Percentiles rank a stretch among this genome's conserved stretches.
These are phyloP conservation scores for Sparidentex hasta DNA, from an alignment of 2,797 vertebrate genomes.

Conservation along the genomic window DNA sequence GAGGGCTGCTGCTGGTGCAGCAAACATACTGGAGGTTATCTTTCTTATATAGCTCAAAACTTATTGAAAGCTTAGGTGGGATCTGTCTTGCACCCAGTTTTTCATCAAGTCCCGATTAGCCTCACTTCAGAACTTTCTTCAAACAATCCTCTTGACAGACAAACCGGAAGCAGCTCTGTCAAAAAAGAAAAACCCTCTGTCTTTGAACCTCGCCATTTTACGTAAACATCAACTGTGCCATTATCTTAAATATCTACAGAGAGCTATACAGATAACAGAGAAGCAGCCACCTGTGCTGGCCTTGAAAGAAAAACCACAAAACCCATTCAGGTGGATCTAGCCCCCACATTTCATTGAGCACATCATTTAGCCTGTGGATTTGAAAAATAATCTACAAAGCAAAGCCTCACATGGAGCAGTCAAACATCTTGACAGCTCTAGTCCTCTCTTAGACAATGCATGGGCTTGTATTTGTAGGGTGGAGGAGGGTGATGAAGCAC, in stretches of 20 bases:
- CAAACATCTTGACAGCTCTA: conserved; percentile 51
- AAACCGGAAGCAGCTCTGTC: conserved; percentile 59
- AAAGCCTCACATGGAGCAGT: conserved; percentile 43
- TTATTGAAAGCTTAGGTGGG: no score
- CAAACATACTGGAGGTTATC: not conserved
- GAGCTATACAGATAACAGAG: conserved; percentile 60
- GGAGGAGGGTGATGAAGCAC: conserved; percentile 19
- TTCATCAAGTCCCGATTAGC: conserved; percentile 12
- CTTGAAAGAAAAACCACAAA: conserved; percentile 82
- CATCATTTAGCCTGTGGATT: conserved; percentile 59
- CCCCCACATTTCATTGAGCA: conserved; percentile 69
- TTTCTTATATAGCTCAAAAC: not conserved
- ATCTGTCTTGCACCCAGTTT: not conserved
- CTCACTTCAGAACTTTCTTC: conserved; percentile 41
- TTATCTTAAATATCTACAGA: conserved; percentile 76
- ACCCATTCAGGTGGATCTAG: conserved; percentile 64
- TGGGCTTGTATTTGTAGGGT: conserved; percentile 16
- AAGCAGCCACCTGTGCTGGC: conserved; percentile 73
- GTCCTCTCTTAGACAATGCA: conserved; percentile 29
- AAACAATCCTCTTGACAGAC: conserved; percentile 51
- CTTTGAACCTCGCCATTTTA: conserved; percentile 74
- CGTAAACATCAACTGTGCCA: conserved; percentile 72
- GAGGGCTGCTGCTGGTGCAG: not conserved
- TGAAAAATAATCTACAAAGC: conserved; percentile 56
- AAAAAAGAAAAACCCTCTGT: conserved; percentile 23